These are phyloP conservation scores for Colletes gigas DNA, from an alignment of 1,140 invertebrate species.

Conservation along the genomic window DNA sequence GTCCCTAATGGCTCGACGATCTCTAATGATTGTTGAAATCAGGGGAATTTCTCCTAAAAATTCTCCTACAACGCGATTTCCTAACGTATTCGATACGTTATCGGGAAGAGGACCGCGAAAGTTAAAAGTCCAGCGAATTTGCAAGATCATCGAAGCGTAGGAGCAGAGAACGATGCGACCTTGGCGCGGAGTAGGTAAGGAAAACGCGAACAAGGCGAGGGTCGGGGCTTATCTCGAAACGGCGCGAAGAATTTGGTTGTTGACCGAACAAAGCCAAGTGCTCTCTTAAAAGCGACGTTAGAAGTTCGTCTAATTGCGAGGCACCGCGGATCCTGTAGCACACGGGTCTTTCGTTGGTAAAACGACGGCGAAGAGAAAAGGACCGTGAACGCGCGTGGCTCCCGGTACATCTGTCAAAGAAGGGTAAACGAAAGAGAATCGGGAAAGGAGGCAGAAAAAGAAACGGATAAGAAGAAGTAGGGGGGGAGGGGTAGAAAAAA, in stretches of 20 bases:
- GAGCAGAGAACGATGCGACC: neutral
- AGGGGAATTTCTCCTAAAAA: too few relatives aligned
- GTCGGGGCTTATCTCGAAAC: constrained; percentile 18
- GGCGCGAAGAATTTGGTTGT: constrained; percentile 10
- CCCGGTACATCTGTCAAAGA: constrained; percentile 61
- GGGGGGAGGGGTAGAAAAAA: constrained; percentile 17
- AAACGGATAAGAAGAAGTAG: constrained; percentile 19
- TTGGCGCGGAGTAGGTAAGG: constrained; percentile 20
- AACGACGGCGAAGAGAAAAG: constrained; percentile 26
- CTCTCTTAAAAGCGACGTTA: constrained; percentile 54
- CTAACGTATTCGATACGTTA: too few relatives aligned
- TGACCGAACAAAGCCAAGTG: constrained; percentile 56
- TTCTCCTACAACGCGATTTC: too few relatives aligned
- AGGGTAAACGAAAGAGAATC: constrained; percentile 40
- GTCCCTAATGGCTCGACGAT: neutral
- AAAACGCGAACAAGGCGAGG: constrained; percentile 22
- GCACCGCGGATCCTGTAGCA: constrained; percentile 44
- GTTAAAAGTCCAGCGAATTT: too few relatives aligned
- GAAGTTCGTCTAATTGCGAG: constrained; percentile 59
- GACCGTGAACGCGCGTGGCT: constrained; percentile 54
- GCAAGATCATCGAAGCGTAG: neutral
- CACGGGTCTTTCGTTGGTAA: constrained; percentile 6
- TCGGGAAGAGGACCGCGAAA: too few relatives aligned
- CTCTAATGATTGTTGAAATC: too few relatives aligned
- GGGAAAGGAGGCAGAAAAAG: constrained; percentile 14